Base-by-base conservation (phyloP, 37 sponge, comb jelly and placozoan genomes). In the Beroe forskalii region DNA sequence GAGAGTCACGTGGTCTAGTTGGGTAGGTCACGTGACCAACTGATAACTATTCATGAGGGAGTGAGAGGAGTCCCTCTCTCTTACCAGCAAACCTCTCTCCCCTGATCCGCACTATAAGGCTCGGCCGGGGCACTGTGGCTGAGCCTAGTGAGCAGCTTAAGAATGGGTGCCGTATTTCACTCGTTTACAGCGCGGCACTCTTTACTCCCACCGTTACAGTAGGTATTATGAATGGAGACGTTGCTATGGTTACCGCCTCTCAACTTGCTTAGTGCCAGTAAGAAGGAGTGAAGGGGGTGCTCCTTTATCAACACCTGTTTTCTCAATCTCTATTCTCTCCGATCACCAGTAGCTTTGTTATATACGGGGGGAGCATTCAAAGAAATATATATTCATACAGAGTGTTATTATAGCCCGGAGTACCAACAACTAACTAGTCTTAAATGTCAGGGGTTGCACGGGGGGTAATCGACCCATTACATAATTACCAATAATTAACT, bases 31-130 rank as follows among this genome's bases (percentile, higher is more conserved):
- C 72, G 39, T 69, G 72, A 69, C 39, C 35, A 1, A 2, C 35
- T 28, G 72, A 69, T 69, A 69, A 69, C 72, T 69, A 69, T 69
- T 69, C 72, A 69, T 69, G 39, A 69, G 66, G n/a, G n/a, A 48
- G 12, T 17, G 55, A 48, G 55, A 48, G 12, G 55, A 48, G 55
- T 48, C 12, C 55, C 12, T 12, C 72, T 36, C 32, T 27, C 39
- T 36, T 69, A 69, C 39, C 2, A 32, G 72, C 72, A 33, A 33
- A 2, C 72, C 35, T 35, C 72, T 69, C 72, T 69, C 72, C 32
- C 35, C 19, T 35, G 38, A 31, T 8, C 55, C 6, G 55, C 12
- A 48, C 55, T 48, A 48, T 48, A 48, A 48, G 55, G 55, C 55
- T 48, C 55, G 55, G 12, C 6, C 55, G 55, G 6, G 55, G 55